These are phyloP conservation scores for Poliocrania exsul DNA, from an alignment of 2,797 vertebrate species.

Conservation along the genomic window DNA sequence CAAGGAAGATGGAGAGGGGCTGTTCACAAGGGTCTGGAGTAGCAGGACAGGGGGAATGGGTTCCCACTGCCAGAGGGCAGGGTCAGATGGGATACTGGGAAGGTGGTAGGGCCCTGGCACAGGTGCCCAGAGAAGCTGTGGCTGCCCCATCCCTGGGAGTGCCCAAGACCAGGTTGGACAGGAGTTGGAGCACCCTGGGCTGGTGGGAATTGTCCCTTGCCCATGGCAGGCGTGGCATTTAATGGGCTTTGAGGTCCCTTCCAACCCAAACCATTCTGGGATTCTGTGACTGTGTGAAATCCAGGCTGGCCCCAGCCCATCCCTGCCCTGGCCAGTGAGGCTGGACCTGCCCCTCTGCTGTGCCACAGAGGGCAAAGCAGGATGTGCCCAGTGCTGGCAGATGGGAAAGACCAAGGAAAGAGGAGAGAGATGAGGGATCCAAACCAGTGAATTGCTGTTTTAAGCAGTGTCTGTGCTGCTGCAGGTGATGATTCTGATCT, in stretches of 20 bases:
- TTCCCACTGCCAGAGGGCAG: background rate
- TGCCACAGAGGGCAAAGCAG: background rate
- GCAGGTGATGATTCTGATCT: background rate
- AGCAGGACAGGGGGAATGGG: background rate
- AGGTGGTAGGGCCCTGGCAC: background rate
- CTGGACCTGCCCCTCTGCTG: fast-evolving
- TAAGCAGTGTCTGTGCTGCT: background rate
- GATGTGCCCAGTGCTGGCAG: fast-evolving
- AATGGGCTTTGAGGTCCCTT: background rate
- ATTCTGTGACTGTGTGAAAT: background rate
- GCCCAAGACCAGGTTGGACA: fast-evolving
- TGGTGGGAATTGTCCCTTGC: background rate
- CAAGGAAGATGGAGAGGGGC: background rate
- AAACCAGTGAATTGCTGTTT: background rate
- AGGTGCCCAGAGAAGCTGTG: background rate
- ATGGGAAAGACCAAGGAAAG: background rate
- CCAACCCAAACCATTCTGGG: background rate
- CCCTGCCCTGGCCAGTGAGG: fast-evolving
- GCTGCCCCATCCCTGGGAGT: background rate
- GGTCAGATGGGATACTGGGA: fast-evolving
- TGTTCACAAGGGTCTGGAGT: background rate
- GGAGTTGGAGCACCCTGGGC: background rate
- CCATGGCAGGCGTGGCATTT: background rate
- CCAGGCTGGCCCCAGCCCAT: background rate
- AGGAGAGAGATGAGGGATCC: background rate